These are phyloP conservation scores for Scaptomyza polygonia DNA, from an alignment of 2,888 invertebrate species.

Conservation along the genomic window DNA sequence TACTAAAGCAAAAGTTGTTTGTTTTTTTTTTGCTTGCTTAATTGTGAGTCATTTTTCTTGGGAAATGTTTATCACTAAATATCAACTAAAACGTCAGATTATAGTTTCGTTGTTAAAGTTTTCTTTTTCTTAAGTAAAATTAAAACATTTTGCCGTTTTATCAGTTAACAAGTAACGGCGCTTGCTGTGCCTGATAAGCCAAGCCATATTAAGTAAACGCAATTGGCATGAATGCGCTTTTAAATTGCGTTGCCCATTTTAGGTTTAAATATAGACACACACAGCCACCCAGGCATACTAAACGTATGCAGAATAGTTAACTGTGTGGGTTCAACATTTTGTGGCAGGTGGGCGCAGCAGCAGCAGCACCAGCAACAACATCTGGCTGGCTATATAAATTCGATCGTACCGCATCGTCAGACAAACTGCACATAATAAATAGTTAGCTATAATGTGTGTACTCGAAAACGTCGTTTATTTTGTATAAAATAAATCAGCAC, in stretches of 20 bases:
- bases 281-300: conserved; percentile 10
- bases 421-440: conserved; percentile 79
- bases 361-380: conserved; percentile 20
- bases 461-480: conserved; percentile 52
- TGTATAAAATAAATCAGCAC: conserved; percentile 73
- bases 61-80: conserved; percentile 27
- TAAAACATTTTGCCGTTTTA: conserved; percentile 31
- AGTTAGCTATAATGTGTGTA: conserved; percentile 44
- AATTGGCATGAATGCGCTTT: conserved; percentile 67
- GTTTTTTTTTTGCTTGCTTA: conserved; percentile 1
- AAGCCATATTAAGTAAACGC: conserved; percentile 51
- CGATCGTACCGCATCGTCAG: conserved; percentile 31
- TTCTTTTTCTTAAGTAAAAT: conserved; percentile 33
- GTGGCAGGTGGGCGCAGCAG: conserved; percentile 67
- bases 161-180: conserved; percentile 50
- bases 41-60: conserved; percentile 34
- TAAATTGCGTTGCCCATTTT: conserved; percentile 71
- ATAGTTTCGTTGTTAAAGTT: conserved; percentile 49
- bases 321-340: conserved; percentile 25
- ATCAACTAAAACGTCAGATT: conserved; percentile 51
- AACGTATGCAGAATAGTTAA: conserved; percentile 44
- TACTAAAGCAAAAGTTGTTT: conserved; percentile 21
- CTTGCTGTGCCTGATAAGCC: conserved; percentile 57
- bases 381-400: conserved; percentile 53
- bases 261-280: conserved; percentile 13